Percentiles rank a stretch among this genome's conserved stretches.
Evolutionary conservation across 1,140 invertebrate genomes (phyloP).

Genomic region (Drosophila ohnishii): DNA sequence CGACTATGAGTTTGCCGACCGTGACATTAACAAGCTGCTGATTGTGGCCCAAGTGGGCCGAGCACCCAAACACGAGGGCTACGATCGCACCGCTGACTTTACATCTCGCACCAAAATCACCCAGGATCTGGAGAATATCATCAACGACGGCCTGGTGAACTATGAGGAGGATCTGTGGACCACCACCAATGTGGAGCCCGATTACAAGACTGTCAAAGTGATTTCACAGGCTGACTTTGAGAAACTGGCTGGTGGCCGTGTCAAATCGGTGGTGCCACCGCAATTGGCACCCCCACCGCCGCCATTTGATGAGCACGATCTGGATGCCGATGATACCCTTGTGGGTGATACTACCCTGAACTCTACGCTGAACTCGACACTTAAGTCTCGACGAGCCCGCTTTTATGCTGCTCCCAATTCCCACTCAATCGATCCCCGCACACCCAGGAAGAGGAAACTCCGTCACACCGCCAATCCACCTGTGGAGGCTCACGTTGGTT

Average conservation of each 20-base stretch:
- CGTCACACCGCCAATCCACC: constrained; percentile 96
- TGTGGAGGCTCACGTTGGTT: constrained; percentile 97
- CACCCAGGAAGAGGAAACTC: constrained; percentile 93
- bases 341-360: constrained; percentile 72
- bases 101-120: constrained; percentile 94
- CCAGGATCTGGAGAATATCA: constrained; percentile 95
- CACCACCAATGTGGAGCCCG: constrained; percentile 82
- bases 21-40: constrained; percentile 96
- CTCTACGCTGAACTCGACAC: constrained; percentile 63
- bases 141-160: constrained; percentile 96
- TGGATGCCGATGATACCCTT: constrained; percentile 52
- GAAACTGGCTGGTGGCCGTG: constrained; percentile 87
- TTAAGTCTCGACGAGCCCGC: constrained; percentile 84
- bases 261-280: constrained; percentile 80
- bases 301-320: constrained; percentile 76
- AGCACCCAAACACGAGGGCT: constrained; percentile 92
- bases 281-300: constrained; percentile 92
- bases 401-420: constrained; percentile 98
- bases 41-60: constrained; percentile 95
- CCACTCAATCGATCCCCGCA: constrained; percentile 86
- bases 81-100: constrained; percentile 94
- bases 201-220: constrained; percentile 94
- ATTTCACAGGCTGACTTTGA: constrained; percentile 95
- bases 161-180: constrained; percentile 97
- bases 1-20: constrained; percentile 95